Evolutionary conservation across 1,140 invertebrate genomes (phyloP).

Genomic region (Aricia agestis): DNA sequence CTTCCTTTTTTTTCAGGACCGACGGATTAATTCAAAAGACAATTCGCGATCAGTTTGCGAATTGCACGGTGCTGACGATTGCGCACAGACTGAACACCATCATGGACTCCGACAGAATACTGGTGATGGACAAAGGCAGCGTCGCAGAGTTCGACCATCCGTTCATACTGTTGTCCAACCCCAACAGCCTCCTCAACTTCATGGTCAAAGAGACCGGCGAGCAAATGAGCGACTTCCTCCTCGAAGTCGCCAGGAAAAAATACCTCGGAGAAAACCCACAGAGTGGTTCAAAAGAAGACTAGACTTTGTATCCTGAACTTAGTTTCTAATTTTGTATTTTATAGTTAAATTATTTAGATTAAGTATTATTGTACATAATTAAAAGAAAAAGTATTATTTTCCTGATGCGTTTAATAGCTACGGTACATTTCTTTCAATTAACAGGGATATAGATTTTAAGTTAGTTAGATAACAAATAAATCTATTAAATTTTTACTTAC

Average conservation of each 20-base stretch:
- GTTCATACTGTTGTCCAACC: constrained; percentile 78
- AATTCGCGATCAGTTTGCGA: constrained; percentile 77
- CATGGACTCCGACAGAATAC: constrained; percentile 83
- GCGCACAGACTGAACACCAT: constrained; percentile 86
- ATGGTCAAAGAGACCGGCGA: constrained; percentile 78
- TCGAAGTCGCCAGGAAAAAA: constrained; percentile 48
- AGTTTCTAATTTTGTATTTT: no score
- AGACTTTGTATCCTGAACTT: not conserved
- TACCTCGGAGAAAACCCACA: constrained; percentile 34
- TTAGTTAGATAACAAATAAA: no score
- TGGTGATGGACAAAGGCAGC: constrained; percentile 86
- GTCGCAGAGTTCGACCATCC: constrained; percentile 83
- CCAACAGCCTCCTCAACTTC: constrained; percentile 67
- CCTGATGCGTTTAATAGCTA: no score
- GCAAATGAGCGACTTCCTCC: constrained; percentile 41
- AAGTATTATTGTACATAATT: no score
- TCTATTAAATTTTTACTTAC: no score
- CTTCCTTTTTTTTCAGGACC: constrained; percentile 62
- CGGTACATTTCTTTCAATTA: no score
- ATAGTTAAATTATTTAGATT: no score
- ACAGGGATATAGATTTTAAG: no score
- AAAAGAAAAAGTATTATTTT: no score
- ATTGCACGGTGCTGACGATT: constrained; percentile 87
- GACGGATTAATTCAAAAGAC: constrained; percentile 80
- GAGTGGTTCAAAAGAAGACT: constrained; percentile 11